A percentile compares a stretch with the other conserved stretches of the same genome.
Conservation (phyloP, 64 coral and sea anemone genomes). For the Dendrophyllia cribrosa region DNA sequence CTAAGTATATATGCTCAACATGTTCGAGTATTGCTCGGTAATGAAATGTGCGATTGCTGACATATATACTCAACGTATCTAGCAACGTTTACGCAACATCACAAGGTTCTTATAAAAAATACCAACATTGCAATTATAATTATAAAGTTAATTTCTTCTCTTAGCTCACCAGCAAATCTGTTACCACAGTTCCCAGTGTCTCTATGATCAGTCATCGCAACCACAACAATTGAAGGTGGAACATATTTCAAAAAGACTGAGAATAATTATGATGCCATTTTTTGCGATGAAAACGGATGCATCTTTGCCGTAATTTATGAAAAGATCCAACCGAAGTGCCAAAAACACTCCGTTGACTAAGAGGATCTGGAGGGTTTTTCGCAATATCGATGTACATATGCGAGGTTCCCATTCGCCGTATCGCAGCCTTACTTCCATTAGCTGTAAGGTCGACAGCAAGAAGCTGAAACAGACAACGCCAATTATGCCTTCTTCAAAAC, state of each 20-base stretch:
- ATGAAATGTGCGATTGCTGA: too few relatives aligned
- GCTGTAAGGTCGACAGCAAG: neutral
- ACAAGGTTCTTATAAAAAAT: too few relatives aligned
- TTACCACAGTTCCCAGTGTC: too few relatives aligned
- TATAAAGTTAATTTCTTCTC: too few relatives aligned
- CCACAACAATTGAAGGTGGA: neutral
- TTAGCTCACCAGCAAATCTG: too few relatives aligned
- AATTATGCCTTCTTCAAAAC: slow-evolving; percentile 27
- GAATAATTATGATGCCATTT: slow-evolving; percentile 1
- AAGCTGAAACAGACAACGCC: slow-evolving; percentile 57
- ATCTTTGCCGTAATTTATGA: too few relatives aligned
- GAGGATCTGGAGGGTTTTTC: slow-evolving; percentile 45
- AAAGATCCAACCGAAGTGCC: slow-evolving; percentile 40
- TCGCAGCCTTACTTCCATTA: slow-evolving; percentile 18
- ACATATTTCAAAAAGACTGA: neutral
- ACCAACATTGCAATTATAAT: too few relatives aligned
- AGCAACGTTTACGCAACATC: too few relatives aligned
- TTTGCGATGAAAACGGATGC: neutral
- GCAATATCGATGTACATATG: neutral
- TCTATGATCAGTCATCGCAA: neutral
- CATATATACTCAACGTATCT: too few relatives aligned
- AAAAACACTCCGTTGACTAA: slow-evolving; percentile 59
- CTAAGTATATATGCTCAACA: too few relatives aligned
- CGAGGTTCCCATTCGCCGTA: neutral
- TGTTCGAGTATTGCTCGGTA: too few relatives aligned